Evolutionary conservation across 2,888 invertebrate species (phyloP).

Genomic region (Amaurobius ferox): DNA sequence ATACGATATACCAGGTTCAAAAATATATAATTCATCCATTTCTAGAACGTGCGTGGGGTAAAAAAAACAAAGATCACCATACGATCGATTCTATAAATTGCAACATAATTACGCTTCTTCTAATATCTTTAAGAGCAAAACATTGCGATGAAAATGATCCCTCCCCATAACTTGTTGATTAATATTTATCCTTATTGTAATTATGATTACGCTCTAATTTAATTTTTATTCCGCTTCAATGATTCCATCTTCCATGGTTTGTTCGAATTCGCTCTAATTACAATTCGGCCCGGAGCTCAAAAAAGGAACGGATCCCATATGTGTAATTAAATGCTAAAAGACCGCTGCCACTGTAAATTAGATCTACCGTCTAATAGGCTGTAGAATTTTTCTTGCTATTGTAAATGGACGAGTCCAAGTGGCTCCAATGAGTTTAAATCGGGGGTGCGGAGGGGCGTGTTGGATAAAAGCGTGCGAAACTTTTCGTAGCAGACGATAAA

Average conservation of each 20-base stretch:
- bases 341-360: not conserved
- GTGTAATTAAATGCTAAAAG: not conserved
- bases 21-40: too few species aligned
- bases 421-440: not conserved
- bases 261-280: not conserved
- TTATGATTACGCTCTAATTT: conserved; percentile 1
- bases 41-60: too few species aligned
- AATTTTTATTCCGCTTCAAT: not conserved
- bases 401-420: not conserved
- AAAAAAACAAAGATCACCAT: too few species aligned
- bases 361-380: not conserved
- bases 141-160: not conserved
- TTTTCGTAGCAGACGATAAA: not conserved
- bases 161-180: conserved; percentile 3
- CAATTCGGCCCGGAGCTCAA: not conserved
- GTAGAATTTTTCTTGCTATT: not conserved
- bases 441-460: not conserved
- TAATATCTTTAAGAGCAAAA: not conserved
- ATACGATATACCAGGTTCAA: too few species aligned
- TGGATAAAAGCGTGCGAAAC: not conserved
- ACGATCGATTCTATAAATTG: too few species aligned
- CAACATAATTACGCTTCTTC: too few species aligned
- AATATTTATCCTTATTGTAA: conserved; percentile 1
- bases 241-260: not conserved
- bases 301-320: not conserved